phyloP scores from a whole-genome alignment of 2,797 vertebrate species.

The Bucorvus abyssinicus region DNA sequence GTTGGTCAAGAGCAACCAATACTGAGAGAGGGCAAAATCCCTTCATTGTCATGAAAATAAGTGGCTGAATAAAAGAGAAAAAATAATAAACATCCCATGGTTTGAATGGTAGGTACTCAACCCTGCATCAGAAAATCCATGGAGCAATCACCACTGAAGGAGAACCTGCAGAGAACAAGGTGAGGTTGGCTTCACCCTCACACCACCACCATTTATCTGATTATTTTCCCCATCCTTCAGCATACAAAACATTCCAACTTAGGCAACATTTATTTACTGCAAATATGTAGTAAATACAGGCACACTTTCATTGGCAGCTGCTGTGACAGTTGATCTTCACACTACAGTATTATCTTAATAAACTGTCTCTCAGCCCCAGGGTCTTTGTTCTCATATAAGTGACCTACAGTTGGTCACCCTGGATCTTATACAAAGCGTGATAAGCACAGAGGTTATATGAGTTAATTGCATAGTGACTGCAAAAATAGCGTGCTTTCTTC shows the following conservation, averaged over 20 bases:
- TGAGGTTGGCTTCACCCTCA: background rate
- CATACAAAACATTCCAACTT: background rate
- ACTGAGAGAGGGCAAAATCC: background rate
- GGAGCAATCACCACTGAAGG: background rate
- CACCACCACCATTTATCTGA: background rate
- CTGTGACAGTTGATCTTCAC: slow-evolving; percentile 29
- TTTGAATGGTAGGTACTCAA: background rate
- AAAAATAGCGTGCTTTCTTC: slow-evolving; percentile 35
- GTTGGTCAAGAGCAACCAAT: background rate
- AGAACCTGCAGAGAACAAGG: background rate
- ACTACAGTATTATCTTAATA: slow-evolving; percentile 57
- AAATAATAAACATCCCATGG: background rate
- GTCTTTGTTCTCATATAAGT: slow-evolving; percentile 24
- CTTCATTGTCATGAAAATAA: background rate
- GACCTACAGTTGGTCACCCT: slow-evolving; percentile 50
- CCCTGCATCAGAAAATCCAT: background rate
- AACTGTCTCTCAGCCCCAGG: slow-evolving; percentile 31
- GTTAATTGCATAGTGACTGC: slow-evolving; percentile 48
- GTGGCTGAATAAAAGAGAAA: background rate
- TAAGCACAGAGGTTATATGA: slow-evolving; percentile 42
- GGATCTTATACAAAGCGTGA: slow-evolving; percentile 38
- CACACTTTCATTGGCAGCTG: background rate
- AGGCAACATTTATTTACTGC: background rate
- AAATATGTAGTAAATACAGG: background rate
- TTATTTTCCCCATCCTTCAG: background rate